Evolutionary conservation across 2,797 vertebrate genomes (phyloP).

Genomic region (Triplophysa yarkandensis): DNA sequence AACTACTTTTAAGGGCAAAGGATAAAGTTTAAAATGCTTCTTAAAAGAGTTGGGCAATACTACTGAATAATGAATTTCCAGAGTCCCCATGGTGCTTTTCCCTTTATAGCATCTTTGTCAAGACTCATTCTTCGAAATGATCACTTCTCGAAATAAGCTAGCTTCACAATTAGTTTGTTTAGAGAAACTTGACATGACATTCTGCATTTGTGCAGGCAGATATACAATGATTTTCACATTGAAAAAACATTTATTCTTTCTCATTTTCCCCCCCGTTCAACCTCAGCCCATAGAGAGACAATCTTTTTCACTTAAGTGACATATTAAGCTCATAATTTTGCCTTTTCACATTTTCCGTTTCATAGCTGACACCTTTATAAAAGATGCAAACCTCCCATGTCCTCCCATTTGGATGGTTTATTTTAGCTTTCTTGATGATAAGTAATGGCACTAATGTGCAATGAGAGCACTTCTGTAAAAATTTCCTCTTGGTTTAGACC

Average conservation of each 20-base stretch:
- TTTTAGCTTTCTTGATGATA: conserved; percentile 22
- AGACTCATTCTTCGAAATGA: conserved; percentile 24
- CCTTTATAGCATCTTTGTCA: conserved; percentile 2
- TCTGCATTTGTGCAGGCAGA: conserved; percentile 45
- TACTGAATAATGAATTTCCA: conserved; percentile 12
- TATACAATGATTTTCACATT: conserved; percentile 51
- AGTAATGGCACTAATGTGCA: conserved; percentile 36
- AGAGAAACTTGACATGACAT: conserved; percentile 46
- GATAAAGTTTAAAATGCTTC: neutral
- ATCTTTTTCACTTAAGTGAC: conserved; percentile 8
- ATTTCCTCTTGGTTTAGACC: conserved; percentile 34
- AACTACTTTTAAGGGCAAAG: conserved; percentile 5
- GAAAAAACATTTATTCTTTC: conserved; percentile 45
- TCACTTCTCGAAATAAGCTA: conserved; percentile 8
- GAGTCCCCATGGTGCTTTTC: neutral
- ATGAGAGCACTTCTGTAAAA: conserved; percentile 26
- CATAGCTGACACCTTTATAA: neutral
- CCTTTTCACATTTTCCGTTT: conserved; percentile 1
- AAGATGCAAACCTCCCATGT: conserved; percentile 10
- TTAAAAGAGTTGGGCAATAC: conserved; percentile 9
- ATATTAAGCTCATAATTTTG: conserved; percentile 8
- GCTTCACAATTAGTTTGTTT: conserved; percentile 31
- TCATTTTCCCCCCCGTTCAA: conserved; percentile 44
- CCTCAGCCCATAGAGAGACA: conserved; percentile 18
- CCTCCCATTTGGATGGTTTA: neutral